Evolutionary conservation across 2,797 vertebrate genomes (phyloP), one percentile per base, ranked within the genome.

Genomic region (Poliocrania exsul): DNA sequence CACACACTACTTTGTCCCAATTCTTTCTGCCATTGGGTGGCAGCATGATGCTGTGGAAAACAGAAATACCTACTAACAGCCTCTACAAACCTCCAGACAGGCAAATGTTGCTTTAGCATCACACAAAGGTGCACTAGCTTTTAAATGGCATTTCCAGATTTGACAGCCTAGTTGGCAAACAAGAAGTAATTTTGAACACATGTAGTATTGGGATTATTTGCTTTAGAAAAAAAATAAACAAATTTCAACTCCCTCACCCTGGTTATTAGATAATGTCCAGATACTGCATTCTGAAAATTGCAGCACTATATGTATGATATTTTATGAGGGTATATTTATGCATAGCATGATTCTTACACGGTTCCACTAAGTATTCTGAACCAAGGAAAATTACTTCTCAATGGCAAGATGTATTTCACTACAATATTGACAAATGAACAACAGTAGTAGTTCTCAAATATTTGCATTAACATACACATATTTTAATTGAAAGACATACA

Each of bases 1-100:
- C 20, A 53, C 3, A 1, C 5, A 29, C 10, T 51, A 26, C 9
- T 24, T 57, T 58, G 29, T 72, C 56, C 16, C 82, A 60, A 49
- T 25, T 20, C 23, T 42, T 70, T 54, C 18, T 80, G 53, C 96
- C 97, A 61, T 95, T 35, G 95, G 97, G 86, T 91, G 97, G 98
- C 97, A 97, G 91, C 96, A 90, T 97, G 84, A 94, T 65, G 93
- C 86, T 73, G 73, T 1, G 64, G 37, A 87, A 96, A 92, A 61
- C 57, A 54, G 28, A 78, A 46, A 44, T 2, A 3, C 18, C 33
- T 17, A 16, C 24, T 5, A 46, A 74, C 16, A 73, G 13, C 23
- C 29, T 47, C 13, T 13, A 13, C 35, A 49, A 49, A 47, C 16
- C 11, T 35, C 53, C n/a, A 10, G 1, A 0, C 28, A 40, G 8